Evolutionary conservation across 2,113 vertebrate species (phyloP).

Genomic region (Symphodus melops): DNA sequence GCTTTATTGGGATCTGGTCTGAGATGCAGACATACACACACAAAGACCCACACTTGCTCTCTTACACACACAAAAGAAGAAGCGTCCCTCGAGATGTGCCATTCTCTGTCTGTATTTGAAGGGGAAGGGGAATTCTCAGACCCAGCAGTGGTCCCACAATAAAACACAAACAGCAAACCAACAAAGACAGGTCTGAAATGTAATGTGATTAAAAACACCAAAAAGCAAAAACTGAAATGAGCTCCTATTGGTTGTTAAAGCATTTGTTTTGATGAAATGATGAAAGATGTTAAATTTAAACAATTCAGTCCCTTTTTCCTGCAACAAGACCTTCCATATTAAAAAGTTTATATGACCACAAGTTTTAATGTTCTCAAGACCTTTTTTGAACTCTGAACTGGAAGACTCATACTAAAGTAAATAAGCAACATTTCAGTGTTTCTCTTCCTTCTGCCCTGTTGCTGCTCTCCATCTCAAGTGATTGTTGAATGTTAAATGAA

Average conservation of each 20-base stretch:
- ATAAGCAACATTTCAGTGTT: slow-evolving; percentile 1
- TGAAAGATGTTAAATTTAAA: slow-evolving; percentile 14
- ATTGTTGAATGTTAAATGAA: slow-evolving; percentile 14
- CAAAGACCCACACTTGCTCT: background rate
- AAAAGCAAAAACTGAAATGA: slow-evolving; percentile 15
- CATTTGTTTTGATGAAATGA: slow-evolving; percentile 19
- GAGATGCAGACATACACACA: slow-evolving; percentile 27
- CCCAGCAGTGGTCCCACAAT: slow-evolving; percentile 56
- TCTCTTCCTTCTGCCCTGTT: slow-evolving; percentile 7
- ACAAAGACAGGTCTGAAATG: slow-evolving; percentile 16
- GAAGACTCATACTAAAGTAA: background rate
- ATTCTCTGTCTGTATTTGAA: slow-evolving; percentile 51
- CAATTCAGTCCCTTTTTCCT: background rate
- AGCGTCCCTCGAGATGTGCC: slow-evolving; percentile 63
- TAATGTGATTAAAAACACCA: slow-evolving; percentile 33
- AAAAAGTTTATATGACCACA: slow-evolving; percentile 9
- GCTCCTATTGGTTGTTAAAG: slow-evolving; percentile 8
- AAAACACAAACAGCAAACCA: slow-evolving; percentile 52
- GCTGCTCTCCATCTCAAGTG: background rate
- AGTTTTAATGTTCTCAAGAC: background rate
- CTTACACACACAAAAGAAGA: slow-evolving; percentile 26
- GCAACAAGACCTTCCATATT: slow-evolving; percentile 8
- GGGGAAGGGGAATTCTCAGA: slow-evolving; percentile 66
- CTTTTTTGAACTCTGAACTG: background rate
- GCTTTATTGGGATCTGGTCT: slow-evolving; percentile 69